phyloP scores from a whole-genome alignment of 2,888 invertebrate genomes.

The Lacanobia oleracea region DNA sequence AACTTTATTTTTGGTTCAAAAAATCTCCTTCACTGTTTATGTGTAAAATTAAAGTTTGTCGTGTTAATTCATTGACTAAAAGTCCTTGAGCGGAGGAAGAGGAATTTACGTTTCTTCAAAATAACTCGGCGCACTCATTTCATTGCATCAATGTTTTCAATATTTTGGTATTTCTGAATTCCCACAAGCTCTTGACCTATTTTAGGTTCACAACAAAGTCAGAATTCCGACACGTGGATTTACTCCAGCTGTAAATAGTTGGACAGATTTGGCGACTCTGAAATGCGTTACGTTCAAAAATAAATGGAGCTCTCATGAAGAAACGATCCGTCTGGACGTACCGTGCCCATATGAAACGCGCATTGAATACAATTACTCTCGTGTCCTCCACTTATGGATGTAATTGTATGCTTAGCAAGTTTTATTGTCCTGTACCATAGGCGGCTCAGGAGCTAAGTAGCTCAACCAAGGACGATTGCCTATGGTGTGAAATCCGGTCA shows the following conservation, averaged over 20 bases:
- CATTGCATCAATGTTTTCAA: constrained; percentile 64
- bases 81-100: constrained; percentile 27
- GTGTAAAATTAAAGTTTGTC: background rate
- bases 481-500: constrained; percentile 77
- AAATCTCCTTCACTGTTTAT: background rate
- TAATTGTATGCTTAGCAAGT: constrained; percentile 78
- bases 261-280: constrained; percentile 61
- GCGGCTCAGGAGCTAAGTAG: constrained; percentile 73
- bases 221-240: constrained; percentile 71
- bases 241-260: constrained; percentile 68
- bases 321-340: constrained; percentile 64
- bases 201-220: constrained; percentile 74
- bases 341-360: constrained; percentile 72
- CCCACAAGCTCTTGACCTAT: constrained; percentile 71
- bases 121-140: constrained; percentile 36
- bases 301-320: constrained; percentile 68
- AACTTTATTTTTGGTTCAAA: background rate
- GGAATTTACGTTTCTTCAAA: constrained; percentile 48
- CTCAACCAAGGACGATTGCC: constrained; percentile 80
- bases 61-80: constrained; percentile 21
- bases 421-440: constrained; percentile 78
- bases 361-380: constrained; percentile 78
- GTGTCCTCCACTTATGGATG: constrained; percentile 72
- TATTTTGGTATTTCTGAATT: constrained; percentile 67
- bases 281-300: constrained; percentile 61